A percentile compares a stretch with the other conserved stretches of the same genome.
These are phyloP conservation scores for Pseudorectes ferrugineus DNA, from an alignment of 2,113 vertebrate species.

Conservation along the genomic window DNA sequence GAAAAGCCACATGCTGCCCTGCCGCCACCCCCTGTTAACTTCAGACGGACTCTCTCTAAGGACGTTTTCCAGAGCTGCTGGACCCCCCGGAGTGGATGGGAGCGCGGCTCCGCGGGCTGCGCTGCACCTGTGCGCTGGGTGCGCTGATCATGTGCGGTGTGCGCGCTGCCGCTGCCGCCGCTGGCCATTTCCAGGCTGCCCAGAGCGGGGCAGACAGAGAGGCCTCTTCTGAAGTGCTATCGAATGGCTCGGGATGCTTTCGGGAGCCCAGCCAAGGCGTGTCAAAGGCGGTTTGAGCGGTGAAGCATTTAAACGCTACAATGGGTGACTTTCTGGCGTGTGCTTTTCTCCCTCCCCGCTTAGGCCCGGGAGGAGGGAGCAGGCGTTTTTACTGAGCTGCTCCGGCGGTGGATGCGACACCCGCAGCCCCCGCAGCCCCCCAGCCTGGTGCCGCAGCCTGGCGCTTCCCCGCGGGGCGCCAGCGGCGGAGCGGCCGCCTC, in stretches of 20 bases:
- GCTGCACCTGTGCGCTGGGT: neutral
- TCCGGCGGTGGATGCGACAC: neutral
- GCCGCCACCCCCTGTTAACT: neutral
- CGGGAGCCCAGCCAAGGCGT: conserved; percentile 43
- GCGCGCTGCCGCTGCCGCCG: neutral
- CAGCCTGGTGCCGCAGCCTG: neutral
- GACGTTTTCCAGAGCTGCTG: neutral
- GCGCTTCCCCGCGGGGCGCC: neutral
- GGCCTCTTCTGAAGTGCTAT: neutral
- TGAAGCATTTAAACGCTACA: conserved; percentile 17
- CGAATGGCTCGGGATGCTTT: conserved; percentile 17
- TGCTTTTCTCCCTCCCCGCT: neutral
- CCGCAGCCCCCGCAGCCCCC: neutral
- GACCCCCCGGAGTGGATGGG: neutral
- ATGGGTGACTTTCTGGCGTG: neutral
- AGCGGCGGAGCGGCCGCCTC: neutral
- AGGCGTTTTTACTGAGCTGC: neutral
- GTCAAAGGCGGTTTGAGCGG: conserved; percentile 37
- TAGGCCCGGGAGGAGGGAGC: neutral
- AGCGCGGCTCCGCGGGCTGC: neutral
- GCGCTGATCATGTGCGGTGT: neutral
- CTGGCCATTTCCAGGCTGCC: neutral
- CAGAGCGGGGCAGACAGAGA: neutral
- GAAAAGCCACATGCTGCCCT: neutral
- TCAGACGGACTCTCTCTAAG: too few species aligned